Percentiles rank a stretch among this genome's conserved stretches.
phyloP scores from a whole-genome alignment of 2,888 invertebrate genomes.

The Troides aeacus region DNA sequence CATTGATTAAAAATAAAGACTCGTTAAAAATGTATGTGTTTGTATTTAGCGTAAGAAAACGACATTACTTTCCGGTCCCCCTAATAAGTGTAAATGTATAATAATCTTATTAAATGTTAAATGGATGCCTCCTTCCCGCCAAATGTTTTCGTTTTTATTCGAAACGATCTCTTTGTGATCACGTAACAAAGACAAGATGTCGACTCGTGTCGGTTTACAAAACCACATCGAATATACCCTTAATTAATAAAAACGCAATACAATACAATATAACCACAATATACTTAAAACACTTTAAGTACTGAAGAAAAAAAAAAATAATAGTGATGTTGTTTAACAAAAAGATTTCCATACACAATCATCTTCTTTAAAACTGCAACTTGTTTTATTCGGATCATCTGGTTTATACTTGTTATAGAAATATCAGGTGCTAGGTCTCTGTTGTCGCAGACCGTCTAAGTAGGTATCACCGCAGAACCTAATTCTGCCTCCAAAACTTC shows the following conservation, averaged over 20 bases:
- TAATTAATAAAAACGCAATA: slow-evolving; percentile 42
- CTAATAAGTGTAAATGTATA: not conserved
- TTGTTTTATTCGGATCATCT: no score
- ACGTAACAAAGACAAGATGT: slow-evolving; percentile 43
- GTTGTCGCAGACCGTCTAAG: no score
- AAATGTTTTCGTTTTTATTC: slow-evolving; percentile 48
- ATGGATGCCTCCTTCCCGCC: slow-evolving; percentile 35
- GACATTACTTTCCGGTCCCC: no score
- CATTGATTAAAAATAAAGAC: no score
- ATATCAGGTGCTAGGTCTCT: no score
- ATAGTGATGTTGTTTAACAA: not conserved
- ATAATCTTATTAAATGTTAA: slow-evolving; percentile 27
- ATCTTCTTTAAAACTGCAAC: no score
- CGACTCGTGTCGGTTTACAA: slow-evolving; percentile 38
- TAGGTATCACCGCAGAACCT: no score
- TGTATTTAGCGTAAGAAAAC: no score
- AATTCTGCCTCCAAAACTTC: no score
- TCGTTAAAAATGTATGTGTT: no score
- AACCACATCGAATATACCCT: slow-evolving; percentile 49
- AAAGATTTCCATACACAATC: not conserved
- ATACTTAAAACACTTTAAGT: slow-evolving; percentile 39
- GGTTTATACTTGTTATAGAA: no score
- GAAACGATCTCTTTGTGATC: slow-evolving; percentile 23
- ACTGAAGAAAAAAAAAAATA: slow-evolving; percentile 25
- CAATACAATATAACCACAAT: slow-evolving; percentile 64